These are phyloP conservation scores for Dendrophyllia cribrosa DNA, from an alignment of 64 coral and sea anemone genomes.

Conservation along the genomic window DNA sequence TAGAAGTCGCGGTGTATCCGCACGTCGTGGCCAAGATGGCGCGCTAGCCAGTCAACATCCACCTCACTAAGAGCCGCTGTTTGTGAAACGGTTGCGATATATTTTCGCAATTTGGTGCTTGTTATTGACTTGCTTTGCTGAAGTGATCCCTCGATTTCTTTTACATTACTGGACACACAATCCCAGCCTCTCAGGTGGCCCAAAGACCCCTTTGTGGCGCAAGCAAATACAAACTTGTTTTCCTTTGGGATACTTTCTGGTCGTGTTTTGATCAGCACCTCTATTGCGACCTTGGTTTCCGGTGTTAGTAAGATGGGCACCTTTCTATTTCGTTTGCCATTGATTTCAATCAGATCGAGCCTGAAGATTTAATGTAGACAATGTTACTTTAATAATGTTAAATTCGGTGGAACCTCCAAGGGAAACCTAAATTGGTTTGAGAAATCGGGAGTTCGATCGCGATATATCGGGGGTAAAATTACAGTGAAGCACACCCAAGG, in stretches of 20 bases:
- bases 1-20: slow-evolving; percentile 57
- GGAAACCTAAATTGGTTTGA: no score
- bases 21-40: slow-evolving; percentile 54
- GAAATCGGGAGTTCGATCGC: neutral
- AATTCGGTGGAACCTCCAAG: no score
- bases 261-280: slow-evolving; percentile 11
- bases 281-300: neutral
- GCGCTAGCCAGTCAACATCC: slow-evolving; percentile 59
- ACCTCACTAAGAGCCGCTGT: slow-evolving; percentile 16
- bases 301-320: slow-evolving; percentile 28
- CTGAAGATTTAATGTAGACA: slow-evolving; percentile 18
- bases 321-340: slow-evolving; percentile 5
- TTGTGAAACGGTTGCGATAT: slow-evolving; percentile 53
- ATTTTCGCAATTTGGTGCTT: slow-evolving; percentile 63
- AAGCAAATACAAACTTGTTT: slow-evolving; percentile 29
- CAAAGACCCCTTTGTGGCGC: slow-evolving; percentile 31
- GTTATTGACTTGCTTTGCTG: slow-evolving; percentile 42
- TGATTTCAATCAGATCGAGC: slow-evolving; percentile 22
- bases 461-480: neutral
- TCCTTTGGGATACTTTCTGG: neutral
- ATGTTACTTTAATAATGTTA: neutral
- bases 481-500: no score
- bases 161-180: slow-evolving; percentile 15
- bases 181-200: slow-evolving; percentile 43
- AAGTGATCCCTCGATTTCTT: neutral